Evolutionary conservation across 2,797 vertebrate species (phyloP), one percentile per base, ranked within the genome.

Genomic region (Chloroceryle inda): DNA sequence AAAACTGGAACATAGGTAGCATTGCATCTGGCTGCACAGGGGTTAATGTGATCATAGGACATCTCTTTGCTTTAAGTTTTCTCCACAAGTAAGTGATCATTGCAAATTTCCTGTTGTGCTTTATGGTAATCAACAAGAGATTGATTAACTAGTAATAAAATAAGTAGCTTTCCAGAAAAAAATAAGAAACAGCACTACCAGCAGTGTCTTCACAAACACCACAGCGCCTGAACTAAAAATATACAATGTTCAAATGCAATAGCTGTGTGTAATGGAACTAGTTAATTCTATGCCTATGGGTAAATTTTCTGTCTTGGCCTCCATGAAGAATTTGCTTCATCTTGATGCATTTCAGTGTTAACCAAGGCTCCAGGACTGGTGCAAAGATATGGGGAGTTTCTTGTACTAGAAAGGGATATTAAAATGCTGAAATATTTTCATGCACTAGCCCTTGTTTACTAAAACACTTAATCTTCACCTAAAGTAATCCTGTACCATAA

Each of bases 21-120:
- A n/a, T 42, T 2, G 1, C 16, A 22, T 38, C 29, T 78, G 81
- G 31, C 17, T 81, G 38, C 0, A 0, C 42, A 63, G 73, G 27
- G 20, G 35, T 69, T 58, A 75, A 69, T 37, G 55, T 2, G 1
- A 52, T 47, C 1, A 2, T 3, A 35, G 29, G 6, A 13, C 55
- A 16, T 20, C 33, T 55, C 21, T 11, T 19, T 20, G 35, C 50
- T 58, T 37, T 17, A 49, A 42, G 6, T 22, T 68, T 74, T 85
- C 59, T 59, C 18, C 38, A 23, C 19, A 49, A 69, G 72, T 20
- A 80, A 85, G 64, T 55, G 26, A 44, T 35, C 26, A 20, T 19
- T 64, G 29, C 18, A 73, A 50, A 66, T 24, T 9, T 77, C 38
- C 74, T 47, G 40, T 21, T 10, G 11, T 35, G 24, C 29, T 61